Evolutionary conservation across 2,797 vertebrate genomes (phyloP), one percentile per base, ranked within the genome.

Genomic region (Takifugu ocellatus): DNA sequence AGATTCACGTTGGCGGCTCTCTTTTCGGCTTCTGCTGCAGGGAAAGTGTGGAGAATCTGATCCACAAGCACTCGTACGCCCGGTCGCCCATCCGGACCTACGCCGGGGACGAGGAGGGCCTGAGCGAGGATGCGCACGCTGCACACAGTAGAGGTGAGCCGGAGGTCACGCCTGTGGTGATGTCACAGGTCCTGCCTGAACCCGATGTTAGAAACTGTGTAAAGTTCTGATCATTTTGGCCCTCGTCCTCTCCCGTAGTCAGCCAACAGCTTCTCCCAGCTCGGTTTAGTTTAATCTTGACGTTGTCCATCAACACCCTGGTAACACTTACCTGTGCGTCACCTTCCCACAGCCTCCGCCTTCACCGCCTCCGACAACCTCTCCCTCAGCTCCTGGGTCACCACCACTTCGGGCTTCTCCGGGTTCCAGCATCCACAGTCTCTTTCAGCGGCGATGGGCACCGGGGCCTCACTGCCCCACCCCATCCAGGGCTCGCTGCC

Each of bases 21-120:
- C 49, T 89, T 70, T 91, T 87, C 59, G 68, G 66, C 90, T 85
- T 87, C 65, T 90, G 87, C 86, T 92, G 90, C 81, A 99, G 97
- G 89, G 97, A 99, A 91, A 98, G 96, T 53, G 97, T 99, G 85
- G 97, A 99, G 87, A 98, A 93, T 82, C 92, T 99, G 78, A 99
- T 99, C 88, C 97, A 99, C 78, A 99, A 99, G 90, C 97, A 99
- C 91, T 98, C 97, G 21, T 99, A 99, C 51, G 97, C 97, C 56
- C 90, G 97, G 53, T 99, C 97, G 0, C 97, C 97, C 0, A 98
- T 99, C 82, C 89, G 97, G 49, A 98, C 96, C 31, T 99, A 98
- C 2, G 91, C 94, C 10, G 95, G 92, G 5, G 97, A 99, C 25
- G 97, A 99, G 55, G 97, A 99, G 36, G 85, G 78, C 42, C 82